Base-by-base conservation (phyloP, 2,797 vertebrate genomes). In the Mionectes olivaceus region DNA sequence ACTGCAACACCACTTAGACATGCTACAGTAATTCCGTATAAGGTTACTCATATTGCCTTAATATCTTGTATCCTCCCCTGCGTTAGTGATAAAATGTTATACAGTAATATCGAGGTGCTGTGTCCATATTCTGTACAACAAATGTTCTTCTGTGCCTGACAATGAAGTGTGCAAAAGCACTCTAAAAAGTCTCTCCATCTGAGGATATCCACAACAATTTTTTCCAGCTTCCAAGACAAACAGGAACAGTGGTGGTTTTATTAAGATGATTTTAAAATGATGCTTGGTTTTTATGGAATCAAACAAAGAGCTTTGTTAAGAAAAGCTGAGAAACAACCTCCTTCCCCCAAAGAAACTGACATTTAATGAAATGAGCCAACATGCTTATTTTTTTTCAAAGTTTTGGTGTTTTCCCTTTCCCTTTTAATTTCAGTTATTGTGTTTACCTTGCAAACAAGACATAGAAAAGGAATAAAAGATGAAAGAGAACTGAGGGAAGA, bases 341-440 rank as follows among this genome's bases (percentile, higher is more conserved):
- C 17, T 68, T 78, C 5, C 3, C 14, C 2, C 8, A 39, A 2
- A 1, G 2, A 55, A 85, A 76, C 6, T 0, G 0, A n/a, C 17
- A 2, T 39, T 70, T 52, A 67, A 70, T 2, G 63, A 80, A 87
- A 74, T 50, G 28, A 87, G 7, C 2, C 14, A 83, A 55, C 0
- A 1, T 1, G 1, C 6, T 6, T 37, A 37, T 65, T 2, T 59
- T 79, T 32, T 73, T 67, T 32, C 3, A 39, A 39, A 63, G 2
- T 13, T 47, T 63, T 19, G 35, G 3, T 47, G 3, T 23, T 87
- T 89, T 68, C 7, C 2, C 8, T 52, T 80, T 63, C 7, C 7
- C 41, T 59, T 81, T 65, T 15, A 61, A 50, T 67, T 65, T 82
- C 12, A 79, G 18, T 53, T 73, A 30, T 11, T 43, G 7, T 61